Percentiles rank a stretch among this genome's conserved stretches.
phyloP scores from a whole-genome alignment of 2,797 vertebrate species.

The Melanotaenia trifasciata region DNA sequence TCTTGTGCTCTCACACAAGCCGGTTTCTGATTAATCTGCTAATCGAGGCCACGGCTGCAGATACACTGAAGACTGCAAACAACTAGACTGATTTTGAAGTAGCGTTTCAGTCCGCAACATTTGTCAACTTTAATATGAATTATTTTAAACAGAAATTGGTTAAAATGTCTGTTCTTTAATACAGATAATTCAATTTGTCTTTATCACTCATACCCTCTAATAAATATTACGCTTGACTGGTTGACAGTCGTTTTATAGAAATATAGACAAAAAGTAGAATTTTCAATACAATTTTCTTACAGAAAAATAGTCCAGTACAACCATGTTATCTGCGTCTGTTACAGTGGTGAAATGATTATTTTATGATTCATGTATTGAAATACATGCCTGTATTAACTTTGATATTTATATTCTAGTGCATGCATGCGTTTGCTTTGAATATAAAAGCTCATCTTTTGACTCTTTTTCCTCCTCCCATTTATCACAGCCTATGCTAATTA shows the following conservation, averaged over 20 bases:
- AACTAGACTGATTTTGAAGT: conserved; percentile 37
- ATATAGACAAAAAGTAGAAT: conserved; percentile 33
- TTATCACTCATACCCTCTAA: conserved; percentile 24
- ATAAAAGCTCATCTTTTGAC: conserved; percentile 74
- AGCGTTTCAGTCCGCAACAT: conserved; percentile 18
- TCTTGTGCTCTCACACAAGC: conserved; percentile 65
- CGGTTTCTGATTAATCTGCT: conserved; percentile 59
- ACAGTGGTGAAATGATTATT: conserved; percentile 51
- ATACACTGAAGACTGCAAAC: conserved; percentile 38
- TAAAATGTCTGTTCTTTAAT: conserved; percentile 21
- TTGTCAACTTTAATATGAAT: conserved; percentile 32
- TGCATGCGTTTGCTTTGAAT: conserved; percentile 67
- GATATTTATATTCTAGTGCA: conserved; percentile 74
- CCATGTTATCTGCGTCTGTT: conserved; percentile 41
- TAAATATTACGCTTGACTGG: conserved; percentile 27
- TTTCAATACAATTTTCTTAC: conserved; percentile 14
- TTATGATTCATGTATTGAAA: conserved; percentile 78
- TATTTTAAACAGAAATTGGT: conserved; percentile 12
- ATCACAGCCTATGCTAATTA: conserved; percentile 75
- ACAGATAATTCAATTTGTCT: conserved; percentile 23
- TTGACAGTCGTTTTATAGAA: conserved; percentile 11
- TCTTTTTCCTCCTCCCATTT: conserved; percentile 47
- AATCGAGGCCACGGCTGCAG: conserved; percentile 56
- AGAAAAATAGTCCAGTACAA: conserved; percentile 19
- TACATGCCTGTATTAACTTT: conserved; percentile 70